phyloP scores from a whole-genome alignment of 2,113 vertebrate species.

The Rousettus leschenaultii region DNA sequence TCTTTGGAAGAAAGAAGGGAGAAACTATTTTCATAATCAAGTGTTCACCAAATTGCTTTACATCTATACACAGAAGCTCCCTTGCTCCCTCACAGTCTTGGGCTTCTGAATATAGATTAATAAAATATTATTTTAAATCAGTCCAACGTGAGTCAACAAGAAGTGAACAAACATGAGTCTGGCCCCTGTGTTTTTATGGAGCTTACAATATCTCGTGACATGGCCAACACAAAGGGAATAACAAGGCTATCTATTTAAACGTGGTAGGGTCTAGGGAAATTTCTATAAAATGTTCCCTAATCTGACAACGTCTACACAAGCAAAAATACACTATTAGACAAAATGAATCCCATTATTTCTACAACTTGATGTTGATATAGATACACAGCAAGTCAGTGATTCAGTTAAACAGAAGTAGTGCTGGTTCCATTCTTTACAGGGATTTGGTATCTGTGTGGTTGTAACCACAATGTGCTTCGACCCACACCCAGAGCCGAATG shows the following conservation, averaged over 20 bases:
- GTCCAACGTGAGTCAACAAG: neutral
- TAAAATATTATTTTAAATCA: neutral
- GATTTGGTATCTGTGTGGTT: neutral
- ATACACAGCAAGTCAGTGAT: neutral
- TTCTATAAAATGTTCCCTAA: neutral
- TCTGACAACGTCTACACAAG: neutral
- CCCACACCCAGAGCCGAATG: neutral
- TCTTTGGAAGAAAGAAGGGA: neutral
- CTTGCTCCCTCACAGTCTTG: neutral
- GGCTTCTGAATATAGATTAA: neutral
- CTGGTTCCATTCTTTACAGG: neutral
- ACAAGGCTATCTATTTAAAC: neutral
- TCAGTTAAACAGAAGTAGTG: neutral
- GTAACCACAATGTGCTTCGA: neutral
- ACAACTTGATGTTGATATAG: neutral
- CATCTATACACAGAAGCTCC: no score
- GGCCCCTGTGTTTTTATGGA: no score
- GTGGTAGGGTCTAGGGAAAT: neutral
- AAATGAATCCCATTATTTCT: neutral
- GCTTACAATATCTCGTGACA: neutral
- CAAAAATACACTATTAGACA: neutral
- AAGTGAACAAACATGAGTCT: neutral
- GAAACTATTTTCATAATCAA: neutral
- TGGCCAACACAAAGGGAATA: neutral
- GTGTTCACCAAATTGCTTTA: neutral